Evolutionary conservation across 2,888 invertebrate species (phyloP), one percentile per base, ranked within the genome.

Genomic region (Unio delphinus): DNA sequence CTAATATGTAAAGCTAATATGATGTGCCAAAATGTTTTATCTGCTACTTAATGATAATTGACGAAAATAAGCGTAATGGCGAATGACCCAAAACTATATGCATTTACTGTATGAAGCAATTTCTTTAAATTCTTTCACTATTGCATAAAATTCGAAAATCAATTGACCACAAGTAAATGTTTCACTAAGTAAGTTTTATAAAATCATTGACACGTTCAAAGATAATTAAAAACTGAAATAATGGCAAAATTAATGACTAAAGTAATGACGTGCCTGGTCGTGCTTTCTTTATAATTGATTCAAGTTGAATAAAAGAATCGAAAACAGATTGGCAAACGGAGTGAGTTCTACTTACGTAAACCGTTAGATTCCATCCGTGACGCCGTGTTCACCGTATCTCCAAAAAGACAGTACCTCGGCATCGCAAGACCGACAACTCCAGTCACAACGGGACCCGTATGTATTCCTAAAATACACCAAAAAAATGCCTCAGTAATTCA

Each of bases 301-400:
- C 23, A 17, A 59, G 15, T 15, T 59, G 17, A 15, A 20, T 59
- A 59, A 15, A 59, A 26, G 17, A 28, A 45, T 15, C 45, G 15
- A 45, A 45, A 11, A 45, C 45, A 45, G 15, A 45, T 15, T 8
- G 17, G 3, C 20, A 60, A 20, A 55, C 3, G 20, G 4, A 45
- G n/a, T 15, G 28, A 3, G 6, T n/a, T 15, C 45, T 23, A 83
- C 86, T 80, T 79, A 86, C 86, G 85, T 54, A 84, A 65, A 17
- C 86, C 86, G 1, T 84, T 83, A 11, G 86, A 86, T 68, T 86
- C 86, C 86, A 86, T 86, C 34, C 86, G 73, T 4, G 86, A 86
- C 0, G 85, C 86, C 1, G 83, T 83, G 69, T 86, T 86, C 15
- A 86, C 86, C 1, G 86, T 83, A 66, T 86, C 86, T 3, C 86